Conservation (phyloP, 1,140 invertebrate genomes). For the Ephestia elutella region DNA sequence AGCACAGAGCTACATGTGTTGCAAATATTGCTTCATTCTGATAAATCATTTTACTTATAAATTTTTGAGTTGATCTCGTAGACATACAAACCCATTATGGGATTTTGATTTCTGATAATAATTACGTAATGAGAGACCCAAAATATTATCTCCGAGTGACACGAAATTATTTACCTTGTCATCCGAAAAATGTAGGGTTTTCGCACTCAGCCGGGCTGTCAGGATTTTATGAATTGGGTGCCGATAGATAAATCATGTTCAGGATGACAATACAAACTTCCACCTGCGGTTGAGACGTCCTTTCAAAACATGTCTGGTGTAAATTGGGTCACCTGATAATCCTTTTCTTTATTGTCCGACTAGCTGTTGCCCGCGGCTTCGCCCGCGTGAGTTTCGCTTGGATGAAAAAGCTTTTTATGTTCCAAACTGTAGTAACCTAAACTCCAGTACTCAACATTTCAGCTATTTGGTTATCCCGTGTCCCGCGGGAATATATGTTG, state of each 20-base stretch:
- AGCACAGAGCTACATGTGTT: no score
- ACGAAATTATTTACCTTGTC: background rate
- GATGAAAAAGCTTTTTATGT: no score
- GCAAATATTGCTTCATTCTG: no score
- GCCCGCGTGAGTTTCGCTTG: no score
- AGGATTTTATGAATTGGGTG: conserved; percentile 4
- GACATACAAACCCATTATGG: no score
- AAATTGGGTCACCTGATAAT: background rate
- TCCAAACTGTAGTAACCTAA: no score
- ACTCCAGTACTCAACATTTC: no score
- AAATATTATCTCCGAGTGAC: background rate
- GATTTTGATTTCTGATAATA: background rate
- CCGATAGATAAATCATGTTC: conserved; percentile 3
- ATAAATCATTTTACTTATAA: no score
- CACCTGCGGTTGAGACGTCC: background rate
- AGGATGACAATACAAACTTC: background rate
- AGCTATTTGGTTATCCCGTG: no score
- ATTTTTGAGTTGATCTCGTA: no score
- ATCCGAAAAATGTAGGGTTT: background rate
- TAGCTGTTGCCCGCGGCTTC: no score
- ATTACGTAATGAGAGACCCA: background rate
- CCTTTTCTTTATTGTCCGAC: background rate
- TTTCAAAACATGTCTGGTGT: background rate
- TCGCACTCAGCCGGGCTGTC: background rate
- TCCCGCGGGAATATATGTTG: no score